These are phyloP conservation scores for Lobophora halterata DNA, from an alignment of 2,888 invertebrate species.

Conservation along the genomic window DNA sequence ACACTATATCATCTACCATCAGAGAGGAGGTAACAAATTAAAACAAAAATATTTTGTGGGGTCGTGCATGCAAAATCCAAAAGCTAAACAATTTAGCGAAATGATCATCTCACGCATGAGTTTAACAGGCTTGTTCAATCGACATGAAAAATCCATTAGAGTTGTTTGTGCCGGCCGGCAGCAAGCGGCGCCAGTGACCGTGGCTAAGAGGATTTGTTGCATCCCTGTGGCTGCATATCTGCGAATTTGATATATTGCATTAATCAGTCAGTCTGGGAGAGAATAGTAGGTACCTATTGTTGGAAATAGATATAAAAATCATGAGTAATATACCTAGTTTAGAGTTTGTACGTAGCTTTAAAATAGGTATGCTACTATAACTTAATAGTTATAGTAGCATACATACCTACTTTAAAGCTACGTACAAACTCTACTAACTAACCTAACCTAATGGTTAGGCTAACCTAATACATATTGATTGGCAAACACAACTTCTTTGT, in stretches of 20 bases:
- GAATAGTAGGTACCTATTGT: background rate
- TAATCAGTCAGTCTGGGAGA: slow-evolving; percentile 8
- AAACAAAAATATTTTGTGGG: background rate
- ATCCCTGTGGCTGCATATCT: slow-evolving; percentile 46
- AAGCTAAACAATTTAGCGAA: slow-evolving; percentile 16
- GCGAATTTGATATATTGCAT: slow-evolving; percentile 17
- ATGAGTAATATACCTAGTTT: background rate
- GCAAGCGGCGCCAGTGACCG: slow-evolving; percentile 71
- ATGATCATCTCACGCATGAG: slow-evolving; percentile 52
- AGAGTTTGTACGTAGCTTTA: too few relatives aligned
- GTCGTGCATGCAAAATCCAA: background rate
- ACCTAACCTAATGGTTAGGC: too few relatives aligned
- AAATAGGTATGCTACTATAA: background rate
- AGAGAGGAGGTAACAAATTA: background rate
- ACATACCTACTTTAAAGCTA: too few relatives aligned
- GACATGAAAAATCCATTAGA: slow-evolving; percentile 80
- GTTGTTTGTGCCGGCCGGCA: slow-evolving; percentile 63
- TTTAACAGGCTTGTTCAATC: slow-evolving; percentile 65
- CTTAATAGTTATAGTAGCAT: too few relatives aligned
- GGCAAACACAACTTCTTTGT: too few relatives aligned
- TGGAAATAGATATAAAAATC: background rate
- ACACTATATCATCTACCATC: slow-evolving; percentile 42
- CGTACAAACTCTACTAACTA: too few relatives aligned
- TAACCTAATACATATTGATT: too few relatives aligned
- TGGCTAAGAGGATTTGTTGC: slow-evolving; percentile 75